phyloP scores from a whole-genome alignment of 2,113 vertebrate genomes.

The Periophthalmus modestus region DNA sequence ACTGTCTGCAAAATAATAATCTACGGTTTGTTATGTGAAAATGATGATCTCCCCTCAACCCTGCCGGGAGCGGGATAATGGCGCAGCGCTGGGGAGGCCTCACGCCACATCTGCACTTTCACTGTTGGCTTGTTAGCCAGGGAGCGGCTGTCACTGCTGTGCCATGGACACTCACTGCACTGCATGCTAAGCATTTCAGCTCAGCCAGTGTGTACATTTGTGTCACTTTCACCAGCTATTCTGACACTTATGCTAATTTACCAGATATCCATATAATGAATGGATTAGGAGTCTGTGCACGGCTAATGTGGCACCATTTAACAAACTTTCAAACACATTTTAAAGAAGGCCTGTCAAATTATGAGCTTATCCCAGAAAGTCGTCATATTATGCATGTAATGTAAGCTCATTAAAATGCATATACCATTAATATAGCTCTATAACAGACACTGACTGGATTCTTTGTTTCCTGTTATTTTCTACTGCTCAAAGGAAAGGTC shows the following conservation, averaged over 20 bases:
- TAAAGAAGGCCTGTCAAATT: not conserved
- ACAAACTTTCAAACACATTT: constrained; percentile 9
- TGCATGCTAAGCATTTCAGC: constrained; percentile 13
- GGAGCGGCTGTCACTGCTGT: constrained; percentile 53
- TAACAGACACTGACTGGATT: not conserved
- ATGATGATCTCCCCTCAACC: constrained; percentile 66
- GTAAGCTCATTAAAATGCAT: not conserved
- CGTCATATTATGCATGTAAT: not conserved
- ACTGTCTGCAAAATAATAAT: constrained; percentile 78
- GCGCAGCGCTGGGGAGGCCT: constrained; percentile 60
- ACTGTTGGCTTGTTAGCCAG: constrained; percentile 66
- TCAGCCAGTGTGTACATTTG: constrained; percentile 3
- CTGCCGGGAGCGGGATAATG: constrained; percentile 67
- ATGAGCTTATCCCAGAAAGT: constrained; percentile 3
- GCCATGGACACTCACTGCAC: constrained; percentile 3
- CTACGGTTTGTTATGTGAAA: constrained; percentile 74
- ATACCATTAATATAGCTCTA: not conserved
- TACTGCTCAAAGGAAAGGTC: not conserved
- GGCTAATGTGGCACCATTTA: constrained; percentile 7
- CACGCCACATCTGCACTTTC: constrained; percentile 58
- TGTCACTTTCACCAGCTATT: constrained; percentile 6
- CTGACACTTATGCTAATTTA: constrained; percentile 12
- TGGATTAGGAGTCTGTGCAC: constrained; percentile 1
- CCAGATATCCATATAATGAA: constrained; percentile 10
- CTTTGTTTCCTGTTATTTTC: not conserved